phyloP scores from a whole-genome alignment of 2,113 vertebrate species.

The Brachyhypopomus occidentalis region DNA sequence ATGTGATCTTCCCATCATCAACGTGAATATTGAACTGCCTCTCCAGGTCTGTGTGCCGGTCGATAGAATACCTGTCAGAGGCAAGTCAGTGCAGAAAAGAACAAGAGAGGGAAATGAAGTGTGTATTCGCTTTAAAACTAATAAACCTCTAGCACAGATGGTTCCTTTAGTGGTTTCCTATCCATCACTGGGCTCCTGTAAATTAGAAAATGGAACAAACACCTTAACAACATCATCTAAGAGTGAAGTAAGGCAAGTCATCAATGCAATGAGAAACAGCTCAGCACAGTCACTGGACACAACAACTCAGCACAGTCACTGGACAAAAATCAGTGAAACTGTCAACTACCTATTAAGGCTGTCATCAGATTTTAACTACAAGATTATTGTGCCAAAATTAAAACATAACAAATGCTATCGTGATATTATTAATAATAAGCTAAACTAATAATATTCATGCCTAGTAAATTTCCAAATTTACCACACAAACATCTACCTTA shows the following conservation, averaged over 20 bases:
- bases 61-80: constrained; percentile 90
- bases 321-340: too few species aligned
- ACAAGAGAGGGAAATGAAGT: background rate
- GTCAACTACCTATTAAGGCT: too few species aligned
- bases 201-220: constrained; percentile 62
- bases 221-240: constrained; percentile 77
- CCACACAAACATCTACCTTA: too few species aligned
- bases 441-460: too few species aligned
- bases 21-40: constrained; percentile 97
- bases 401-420: too few species aligned
- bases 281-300: too few species aligned
- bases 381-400: too few species aligned
- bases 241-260: constrained; percentile 76
- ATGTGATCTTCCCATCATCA: constrained; percentile 92
- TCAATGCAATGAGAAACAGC: too few species aligned
- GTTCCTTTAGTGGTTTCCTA: constrained; percentile 31
- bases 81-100: constrained; percentile 61
- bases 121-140: constrained; percentile 45
- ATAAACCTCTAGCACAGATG: constrained; percentile 35
- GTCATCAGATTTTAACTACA: too few species aligned
- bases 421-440: too few species aligned
- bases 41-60: constrained; percentile 97
- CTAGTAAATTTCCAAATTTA: too few species aligned
- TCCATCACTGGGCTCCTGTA: constrained; percentile 60
- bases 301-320: too few species aligned